Evolutionary conservation across 2,113 vertebrate genomes (phyloP), one percentile per base, ranked within the genome.

Genomic region (Hippocampus guttulatus): DNA sequence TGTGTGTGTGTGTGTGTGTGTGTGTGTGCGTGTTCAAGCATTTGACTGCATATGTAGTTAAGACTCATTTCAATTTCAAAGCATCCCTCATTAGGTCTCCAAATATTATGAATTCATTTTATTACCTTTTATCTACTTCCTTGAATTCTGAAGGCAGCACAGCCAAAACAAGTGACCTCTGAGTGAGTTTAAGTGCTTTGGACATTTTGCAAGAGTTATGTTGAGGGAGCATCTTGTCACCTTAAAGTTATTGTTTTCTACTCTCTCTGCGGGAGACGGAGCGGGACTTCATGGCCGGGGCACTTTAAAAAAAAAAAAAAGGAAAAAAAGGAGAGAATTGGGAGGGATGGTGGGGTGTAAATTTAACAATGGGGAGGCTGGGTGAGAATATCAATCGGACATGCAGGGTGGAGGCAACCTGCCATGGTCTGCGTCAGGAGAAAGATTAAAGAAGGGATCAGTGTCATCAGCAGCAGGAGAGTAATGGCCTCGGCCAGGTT

Each of bases 401-500:
- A 83, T 84, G 87, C 70, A 67, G 81, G 16, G 82, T 65, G 77
- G 85, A 87, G 81, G 84, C 83, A 85, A 81, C 82, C 87, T 85
- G 88, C 88, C 86, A 84, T 67, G 81, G 83, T 76, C 85, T 68
- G 83, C 87, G 88, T 83, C 80, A 82, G 83, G 86, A 90, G 87
- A 92, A 87, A 92, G 88, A 92, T 91, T 91, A 91, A 87, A 90
- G 87, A 84, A 85, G 85, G 88, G 88, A 88, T 90, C 87, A 89
- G 89, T 91, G 89, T 91, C 91, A 91, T 91, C 89, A 88, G 89
- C 84, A 87, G 87, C 88, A 83, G 84, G 88, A 89, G 90, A 92
- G 88, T 91, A 90, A 91, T 90, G 89, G 87, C 80, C 85, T 83
- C 79, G 84, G 82, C 88, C 84, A 87, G 90, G 91, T 91, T 91